Evolutionary conservation across 1,140 invertebrate species (phyloP).

Genomic region (Microplitis demolitor): DNA sequence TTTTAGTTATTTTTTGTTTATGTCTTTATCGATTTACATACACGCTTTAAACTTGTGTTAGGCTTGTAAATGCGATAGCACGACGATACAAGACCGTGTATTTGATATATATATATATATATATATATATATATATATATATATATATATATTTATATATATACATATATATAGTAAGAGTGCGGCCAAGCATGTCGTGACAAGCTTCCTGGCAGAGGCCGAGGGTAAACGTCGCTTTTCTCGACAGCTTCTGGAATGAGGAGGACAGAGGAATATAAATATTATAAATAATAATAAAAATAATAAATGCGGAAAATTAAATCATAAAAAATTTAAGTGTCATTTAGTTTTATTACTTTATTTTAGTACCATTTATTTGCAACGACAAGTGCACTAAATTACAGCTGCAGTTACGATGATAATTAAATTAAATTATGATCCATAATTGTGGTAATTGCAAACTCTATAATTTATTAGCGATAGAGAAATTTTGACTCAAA

Average conservation of each 20-base stretch:
- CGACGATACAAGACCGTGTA: constrained; percentile 21
- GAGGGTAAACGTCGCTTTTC: constrained; percentile 21
- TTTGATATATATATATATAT: neutral
- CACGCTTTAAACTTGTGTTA: constrained; percentile 19
- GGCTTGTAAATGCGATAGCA: constrained; percentile 27
- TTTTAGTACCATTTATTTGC: too few relatives aligned
- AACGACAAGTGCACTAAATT: too few relatives aligned
- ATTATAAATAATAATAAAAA: neutral
- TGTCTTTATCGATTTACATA: constrained; percentile 22
- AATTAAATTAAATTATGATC: too few relatives aligned
- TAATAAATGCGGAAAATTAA: neutral
- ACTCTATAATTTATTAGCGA: too few relatives aligned
- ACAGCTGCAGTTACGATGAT: too few relatives aligned
- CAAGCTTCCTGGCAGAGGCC: constrained; percentile 20
- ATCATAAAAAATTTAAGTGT: neutral
- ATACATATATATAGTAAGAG: neutral
- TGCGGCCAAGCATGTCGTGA: constrained; percentile 25
- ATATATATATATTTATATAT: neutral
- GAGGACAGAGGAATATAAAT: neutral
- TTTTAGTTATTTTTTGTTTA: neutral
- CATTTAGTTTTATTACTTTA: neutral
- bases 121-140: neutral
- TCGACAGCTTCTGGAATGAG: constrained; percentile 19
- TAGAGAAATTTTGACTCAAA: neutral
- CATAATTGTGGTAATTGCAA: too few relatives aligned